Evolutionary conservation across 2,888 invertebrate genomes (phyloP).

Genomic region (Oegoconia quadripuncta): DNA sequence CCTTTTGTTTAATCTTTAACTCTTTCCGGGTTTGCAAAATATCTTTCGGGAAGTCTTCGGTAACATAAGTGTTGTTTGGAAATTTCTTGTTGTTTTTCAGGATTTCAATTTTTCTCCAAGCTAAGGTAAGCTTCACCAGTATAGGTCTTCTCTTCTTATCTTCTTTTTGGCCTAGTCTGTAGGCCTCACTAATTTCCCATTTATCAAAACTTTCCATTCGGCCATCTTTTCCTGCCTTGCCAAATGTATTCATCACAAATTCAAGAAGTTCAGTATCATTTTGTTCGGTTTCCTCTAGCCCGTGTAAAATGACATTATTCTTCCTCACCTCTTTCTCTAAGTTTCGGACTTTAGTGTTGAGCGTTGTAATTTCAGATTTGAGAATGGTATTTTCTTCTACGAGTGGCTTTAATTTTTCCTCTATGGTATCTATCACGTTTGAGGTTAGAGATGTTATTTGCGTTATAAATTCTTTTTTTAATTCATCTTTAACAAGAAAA

Average conservation of each 20-base stretch:
- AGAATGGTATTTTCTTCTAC: no score
- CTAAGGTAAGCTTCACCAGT: constrained; percentile 4
- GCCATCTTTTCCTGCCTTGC: neutral
- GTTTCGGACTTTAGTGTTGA: neutral
- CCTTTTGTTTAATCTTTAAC: neutral
- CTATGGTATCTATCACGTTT: no score
- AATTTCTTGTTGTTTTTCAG: constrained; percentile 10
- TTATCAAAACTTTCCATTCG: neutral
- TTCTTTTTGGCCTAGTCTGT: neutral
- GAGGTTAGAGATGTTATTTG: no score
- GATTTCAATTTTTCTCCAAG: constrained; percentile 10
- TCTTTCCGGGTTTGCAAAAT: constrained; percentile 8
- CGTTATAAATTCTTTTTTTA: no score
- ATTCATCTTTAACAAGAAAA: no score
- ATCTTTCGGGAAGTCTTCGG: constrained; percentile 14
- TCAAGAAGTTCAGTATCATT: neutral
- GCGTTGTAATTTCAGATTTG: neutral
- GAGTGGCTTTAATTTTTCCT: no score
- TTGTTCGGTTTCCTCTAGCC: constrained; percentile 6
- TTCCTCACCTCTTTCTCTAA: constrained; percentile 1
- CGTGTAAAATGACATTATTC: constrained; percentile 12
- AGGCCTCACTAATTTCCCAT: neutral
- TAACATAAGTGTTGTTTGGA: constrained; percentile 6
- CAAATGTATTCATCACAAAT: neutral
- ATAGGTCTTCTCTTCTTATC: constrained; percentile 8